phyloP scores from a whole-genome alignment of 2,113 vertebrate species.

The Amblyopsis rosae region DNA sequence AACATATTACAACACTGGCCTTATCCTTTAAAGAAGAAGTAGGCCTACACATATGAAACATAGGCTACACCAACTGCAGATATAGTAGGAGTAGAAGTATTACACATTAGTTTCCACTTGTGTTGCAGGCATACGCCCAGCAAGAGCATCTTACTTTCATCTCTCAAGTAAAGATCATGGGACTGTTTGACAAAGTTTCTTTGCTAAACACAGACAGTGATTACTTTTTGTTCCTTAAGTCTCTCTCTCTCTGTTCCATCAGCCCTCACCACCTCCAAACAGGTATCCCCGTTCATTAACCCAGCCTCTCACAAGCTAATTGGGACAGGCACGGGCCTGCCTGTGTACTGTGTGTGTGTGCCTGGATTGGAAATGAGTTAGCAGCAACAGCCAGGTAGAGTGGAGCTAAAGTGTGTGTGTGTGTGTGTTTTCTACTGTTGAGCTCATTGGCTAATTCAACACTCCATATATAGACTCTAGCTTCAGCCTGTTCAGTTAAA shows the following conservation, averaged over 20 bases:
- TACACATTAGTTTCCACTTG: too few relatives aligned
- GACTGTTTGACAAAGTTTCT: too few relatives aligned
- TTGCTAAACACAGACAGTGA: constrained; percentile 9
- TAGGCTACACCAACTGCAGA: too few relatives aligned
- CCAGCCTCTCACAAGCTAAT: constrained; percentile 22
- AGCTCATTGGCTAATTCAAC: background rate
- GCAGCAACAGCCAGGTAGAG: background rate
- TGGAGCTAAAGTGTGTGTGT: background rate
- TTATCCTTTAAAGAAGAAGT: too few relatives aligned
- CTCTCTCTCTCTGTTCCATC: background rate
- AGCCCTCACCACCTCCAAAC: constrained; percentile 13
- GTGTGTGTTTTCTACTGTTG: background rate
- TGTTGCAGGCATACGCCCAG: too few relatives aligned
- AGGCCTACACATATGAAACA: too few relatives aligned
- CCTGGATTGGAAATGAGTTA: background rate
- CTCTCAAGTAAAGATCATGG: too few relatives aligned
- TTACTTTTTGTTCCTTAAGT: constrained; percentile 1
- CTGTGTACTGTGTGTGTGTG: background rate
- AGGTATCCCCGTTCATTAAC: constrained; percentile 45
- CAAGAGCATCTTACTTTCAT: too few relatives aligned
- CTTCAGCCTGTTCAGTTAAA: constrained; percentile 4
- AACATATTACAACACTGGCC: too few relatives aligned
- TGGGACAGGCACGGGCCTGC: constrained; percentile 39
- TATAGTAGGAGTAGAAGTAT: too few relatives aligned
- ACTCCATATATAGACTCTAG: background rate